A percentile compares a stretch with the other conserved stretches of the same genome.
These are phyloP conservation scores for Bucco capensis DNA, from an alignment of 2,113 vertebrate genomes.

Conservation along the genomic window DNA sequence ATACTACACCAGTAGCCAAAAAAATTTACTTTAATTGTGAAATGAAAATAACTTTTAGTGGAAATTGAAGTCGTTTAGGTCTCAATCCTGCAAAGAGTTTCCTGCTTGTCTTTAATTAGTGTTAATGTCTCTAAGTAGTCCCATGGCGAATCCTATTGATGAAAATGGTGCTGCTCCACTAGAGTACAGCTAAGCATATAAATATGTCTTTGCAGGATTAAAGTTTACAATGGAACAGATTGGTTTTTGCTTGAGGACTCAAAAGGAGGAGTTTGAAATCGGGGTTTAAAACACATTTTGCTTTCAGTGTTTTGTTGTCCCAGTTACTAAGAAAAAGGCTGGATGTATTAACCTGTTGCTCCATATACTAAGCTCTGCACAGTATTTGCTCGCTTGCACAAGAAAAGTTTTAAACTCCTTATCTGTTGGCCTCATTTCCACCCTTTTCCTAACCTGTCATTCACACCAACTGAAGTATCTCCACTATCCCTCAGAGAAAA, in stretches of 20 bases:
- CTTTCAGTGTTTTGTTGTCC: background rate
- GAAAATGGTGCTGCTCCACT: background rate
- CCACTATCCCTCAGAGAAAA: background rate
- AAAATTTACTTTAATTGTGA: slow-evolving; percentile 4
- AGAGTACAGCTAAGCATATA: background rate
- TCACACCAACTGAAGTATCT: background rate
- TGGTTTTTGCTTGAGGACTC: background rate
- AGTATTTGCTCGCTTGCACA: background rate
- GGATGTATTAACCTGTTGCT: background rate
- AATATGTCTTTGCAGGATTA: background rate
- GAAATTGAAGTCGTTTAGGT: slow-evolving; percentile 9
- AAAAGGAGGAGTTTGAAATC: background rate
- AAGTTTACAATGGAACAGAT: background rate
- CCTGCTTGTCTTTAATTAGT: slow-evolving; percentile 41
- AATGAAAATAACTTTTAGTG: slow-evolving; percentile 44
- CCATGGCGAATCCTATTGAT: slow-evolving; percentile 25
- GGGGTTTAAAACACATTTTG: background rate
- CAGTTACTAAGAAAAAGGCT: background rate
- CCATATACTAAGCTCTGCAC: background rate
- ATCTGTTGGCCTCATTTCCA: background rate
- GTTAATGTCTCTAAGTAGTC: slow-evolving; percentile 42
- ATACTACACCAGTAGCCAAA: background rate
- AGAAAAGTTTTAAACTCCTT: background rate
- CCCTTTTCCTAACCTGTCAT: background rate
- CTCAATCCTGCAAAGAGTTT: slow-evolving; percentile 33